Base-by-base conservation (phyloP, 2,797 vertebrate genomes). In the Danionella dracula region DNA sequence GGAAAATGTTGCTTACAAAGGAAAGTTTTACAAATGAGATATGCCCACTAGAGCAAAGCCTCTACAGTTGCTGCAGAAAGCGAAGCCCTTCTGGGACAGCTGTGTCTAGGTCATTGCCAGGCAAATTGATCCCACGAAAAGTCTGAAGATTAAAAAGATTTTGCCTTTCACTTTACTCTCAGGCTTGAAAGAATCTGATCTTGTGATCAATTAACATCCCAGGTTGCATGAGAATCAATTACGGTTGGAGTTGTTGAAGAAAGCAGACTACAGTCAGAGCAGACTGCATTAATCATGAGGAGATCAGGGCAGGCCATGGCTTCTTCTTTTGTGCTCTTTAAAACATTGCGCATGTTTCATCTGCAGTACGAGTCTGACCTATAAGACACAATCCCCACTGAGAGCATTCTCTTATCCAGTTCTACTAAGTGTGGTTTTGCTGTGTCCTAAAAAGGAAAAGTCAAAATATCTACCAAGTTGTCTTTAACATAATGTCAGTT, bases 81-180 rank as follows among this genome's bases (percentile, higher is more conserved):
- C 29, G 17, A 55, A 38, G 20, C 20, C 50, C 50, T 55, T 54
- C 15, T 37, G 62, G 62, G 62, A 55, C 31, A 46, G 35, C 13
- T 23, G 50, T 15, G 62, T 55, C 11, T 65, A 46, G 50, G 62
- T 65, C 50, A 65, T 35, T 65, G 50, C 40, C 4, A 5, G 41
- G 40, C 40, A 55, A 55, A 65, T 65, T 65, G 50, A 65, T 65
- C 50, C 50, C 62, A 55, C 15, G 38, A 51, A 65, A 65, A 55
- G 50, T 27, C 50, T 37, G 7, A 19, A 46, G 62, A 55, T 54
- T 1, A 10, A 55, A 55, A 65, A 17, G 40, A 42, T 16, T 35
- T 55, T 21, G 9, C 10, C 17, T 32, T 10, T 23, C 4, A 11
- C 29, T 50, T 51, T 9, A n/a, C 38, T 46, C 31, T 55, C 50